These are phyloP conservation scores for Echinops telfairi DNA, from an alignment of 2,113 vertebrate genomes.

Conservation along the genomic window DNA sequence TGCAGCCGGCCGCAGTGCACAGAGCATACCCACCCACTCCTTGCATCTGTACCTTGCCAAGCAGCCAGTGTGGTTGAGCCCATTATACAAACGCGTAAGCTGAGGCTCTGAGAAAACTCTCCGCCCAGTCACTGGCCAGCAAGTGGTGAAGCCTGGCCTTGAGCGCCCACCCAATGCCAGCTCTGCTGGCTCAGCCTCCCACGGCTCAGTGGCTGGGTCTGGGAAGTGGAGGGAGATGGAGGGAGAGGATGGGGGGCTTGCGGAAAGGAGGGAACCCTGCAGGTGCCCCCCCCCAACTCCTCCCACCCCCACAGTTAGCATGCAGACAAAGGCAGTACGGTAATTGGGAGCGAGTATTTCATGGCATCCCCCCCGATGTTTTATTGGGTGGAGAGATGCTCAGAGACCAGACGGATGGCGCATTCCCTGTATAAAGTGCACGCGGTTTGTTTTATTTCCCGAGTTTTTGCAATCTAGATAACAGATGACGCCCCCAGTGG, in stretches of 20 bases:
- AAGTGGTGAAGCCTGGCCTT: not conserved
- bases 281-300: not conserved
- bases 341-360: conserved; percentile 85
- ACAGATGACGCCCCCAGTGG: conserved; percentile 89
- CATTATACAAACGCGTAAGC: conserved; percentile 32
- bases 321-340: conserved; percentile 74
- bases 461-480: conserved; percentile 90
- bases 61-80: not conserved
- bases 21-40: not conserved
- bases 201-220: not conserved
- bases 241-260: not conserved
- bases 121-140: not conserved
- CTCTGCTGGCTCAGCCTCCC: not conserved
- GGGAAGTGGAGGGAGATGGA: not conserved
- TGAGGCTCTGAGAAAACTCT: not conserved
- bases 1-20: too few relatives aligned
- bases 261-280: not conserved
- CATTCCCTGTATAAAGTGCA: conserved; percentile 90
- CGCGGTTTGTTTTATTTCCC: conserved; percentile 88
- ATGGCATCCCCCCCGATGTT: conserved; percentile 87
- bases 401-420: conserved; percentile 87
- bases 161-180: not conserved
- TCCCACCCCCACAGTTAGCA: not conserved
- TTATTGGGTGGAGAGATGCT: conserved; percentile 86
- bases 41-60: not conserved